Conservation (phyloP, 2,113 vertebrate species). For the Oreochromis niloticus region DNA sequence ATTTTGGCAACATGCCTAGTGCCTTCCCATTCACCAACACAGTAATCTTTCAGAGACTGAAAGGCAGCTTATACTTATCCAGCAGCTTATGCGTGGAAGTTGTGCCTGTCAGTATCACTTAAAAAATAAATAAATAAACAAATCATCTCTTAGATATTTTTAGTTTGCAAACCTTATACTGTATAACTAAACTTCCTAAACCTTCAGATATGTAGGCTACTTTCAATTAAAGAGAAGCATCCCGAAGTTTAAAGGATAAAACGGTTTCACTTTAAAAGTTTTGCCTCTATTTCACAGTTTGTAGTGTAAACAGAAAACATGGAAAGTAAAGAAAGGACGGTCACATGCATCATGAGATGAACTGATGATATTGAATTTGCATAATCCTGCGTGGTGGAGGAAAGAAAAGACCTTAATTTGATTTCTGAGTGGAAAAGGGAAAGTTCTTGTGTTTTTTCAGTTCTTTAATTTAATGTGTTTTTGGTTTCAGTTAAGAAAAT, state of each 20-base stretch:
- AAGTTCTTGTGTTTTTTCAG: not conserved
- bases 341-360: not conserved
- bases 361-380: not conserved
- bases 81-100: conserved; percentile 3
- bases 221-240: not conserved
- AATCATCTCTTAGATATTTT: not conserved
- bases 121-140: not conserved
- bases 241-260: not conserved
- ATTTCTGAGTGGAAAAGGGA: not conserved
- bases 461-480: not conserved
- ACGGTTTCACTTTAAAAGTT: not conserved
- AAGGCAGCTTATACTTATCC: conserved; percentile 10
- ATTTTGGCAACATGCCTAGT: conserved; percentile 54
- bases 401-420: not conserved
- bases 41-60: conserved; percentile 51
- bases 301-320: not conserved
- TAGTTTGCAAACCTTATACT: not conserved
- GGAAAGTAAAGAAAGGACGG: not conserved
- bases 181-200: not conserved
- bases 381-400: not conserved
- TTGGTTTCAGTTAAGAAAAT: not conserved
- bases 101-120: not conserved
- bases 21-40: conserved; percentile 58
- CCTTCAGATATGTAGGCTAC: not conserved
- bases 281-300: not conserved